Conservation (phyloP, 1,140 invertebrate genomes). For the Gyrodactylus bullatarudis region DNA sequence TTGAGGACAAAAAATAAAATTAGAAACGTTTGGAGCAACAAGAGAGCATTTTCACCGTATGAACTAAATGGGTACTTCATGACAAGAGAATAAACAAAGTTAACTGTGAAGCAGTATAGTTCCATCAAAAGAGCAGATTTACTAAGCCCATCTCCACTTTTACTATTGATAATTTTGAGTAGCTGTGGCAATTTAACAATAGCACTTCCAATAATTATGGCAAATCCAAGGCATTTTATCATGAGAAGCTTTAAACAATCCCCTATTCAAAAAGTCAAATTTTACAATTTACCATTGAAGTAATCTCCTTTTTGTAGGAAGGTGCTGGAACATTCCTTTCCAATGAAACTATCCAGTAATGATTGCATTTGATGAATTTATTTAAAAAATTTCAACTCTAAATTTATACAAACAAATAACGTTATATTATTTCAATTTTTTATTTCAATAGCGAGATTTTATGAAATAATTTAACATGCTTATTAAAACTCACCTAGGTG, state of each 20-base stretch:
- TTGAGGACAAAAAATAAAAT: neutral
- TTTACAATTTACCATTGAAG: neutral
- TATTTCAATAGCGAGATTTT: no score
- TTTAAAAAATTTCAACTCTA: no score
- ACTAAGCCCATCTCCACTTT: neutral
- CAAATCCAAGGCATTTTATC: neutral
- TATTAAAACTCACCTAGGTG: neutral
- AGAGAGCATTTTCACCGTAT: neutral
- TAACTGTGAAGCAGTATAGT: neutral
- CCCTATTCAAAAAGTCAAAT: neutral
- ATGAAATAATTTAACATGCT: neutral
- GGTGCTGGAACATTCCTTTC: neutral
- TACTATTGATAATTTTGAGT: constrained; percentile 2
- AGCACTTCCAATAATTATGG: neutral
- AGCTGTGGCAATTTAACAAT: constrained; percentile 6
- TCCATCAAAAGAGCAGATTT: neutral
- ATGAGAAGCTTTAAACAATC: neutral
- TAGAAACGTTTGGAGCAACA: neutral
- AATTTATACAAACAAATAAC: no score
- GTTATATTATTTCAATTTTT: no score
- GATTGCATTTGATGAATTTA: neutral
- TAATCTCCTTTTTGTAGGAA: neutral
- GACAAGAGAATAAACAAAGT: neutral
- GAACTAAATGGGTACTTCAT: constrained; percentile 3
- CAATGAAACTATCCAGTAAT: neutral